phyloP scores from a whole-genome alignment of 2,113 vertebrate genomes.

The Chroicocephalus ridibundus region DNA sequence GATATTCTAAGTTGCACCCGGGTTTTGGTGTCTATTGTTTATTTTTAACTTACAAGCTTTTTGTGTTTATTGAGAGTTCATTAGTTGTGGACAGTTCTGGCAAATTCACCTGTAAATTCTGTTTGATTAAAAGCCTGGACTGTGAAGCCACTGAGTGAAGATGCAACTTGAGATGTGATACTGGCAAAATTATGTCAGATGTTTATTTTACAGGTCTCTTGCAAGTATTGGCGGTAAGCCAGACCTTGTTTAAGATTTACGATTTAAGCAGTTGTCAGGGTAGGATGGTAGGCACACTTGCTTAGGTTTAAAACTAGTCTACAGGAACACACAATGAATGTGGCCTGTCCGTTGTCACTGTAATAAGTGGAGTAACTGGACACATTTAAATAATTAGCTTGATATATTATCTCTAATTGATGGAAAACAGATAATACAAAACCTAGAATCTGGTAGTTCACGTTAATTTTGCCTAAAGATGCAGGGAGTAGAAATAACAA shows the following conservation, averaged over 20 bases:
- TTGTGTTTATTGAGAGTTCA: not conserved
- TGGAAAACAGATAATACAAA: not conserved
- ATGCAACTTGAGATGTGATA: not conserved
- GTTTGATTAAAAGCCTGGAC: not conserved
- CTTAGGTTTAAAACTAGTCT: not conserved
- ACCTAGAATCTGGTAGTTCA: not conserved
- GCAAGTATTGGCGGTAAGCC: not conserved
- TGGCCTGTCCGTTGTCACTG: not conserved
- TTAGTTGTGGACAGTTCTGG: not conserved
- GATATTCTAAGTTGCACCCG: not conserved
- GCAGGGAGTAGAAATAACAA: not conserved
- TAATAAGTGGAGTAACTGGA: not conserved
- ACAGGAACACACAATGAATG: not conserved
- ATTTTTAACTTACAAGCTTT: not conserved
- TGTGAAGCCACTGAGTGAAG: fast-evolving
- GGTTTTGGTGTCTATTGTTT: not conserved
- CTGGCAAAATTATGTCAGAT: not conserved
- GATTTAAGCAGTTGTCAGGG: not conserved
- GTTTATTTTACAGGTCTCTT: not conserved
- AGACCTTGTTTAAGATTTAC: not conserved
- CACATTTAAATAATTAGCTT: not conserved
- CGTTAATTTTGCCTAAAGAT: not conserved
- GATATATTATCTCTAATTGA: constrained; percentile 4
- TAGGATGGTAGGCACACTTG: not conserved
- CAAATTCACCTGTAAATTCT: not conserved